phyloP scores from a whole-genome alignment of 2,113 vertebrate genomes.

The Poeciliopsis turrubarensis region DNA sequence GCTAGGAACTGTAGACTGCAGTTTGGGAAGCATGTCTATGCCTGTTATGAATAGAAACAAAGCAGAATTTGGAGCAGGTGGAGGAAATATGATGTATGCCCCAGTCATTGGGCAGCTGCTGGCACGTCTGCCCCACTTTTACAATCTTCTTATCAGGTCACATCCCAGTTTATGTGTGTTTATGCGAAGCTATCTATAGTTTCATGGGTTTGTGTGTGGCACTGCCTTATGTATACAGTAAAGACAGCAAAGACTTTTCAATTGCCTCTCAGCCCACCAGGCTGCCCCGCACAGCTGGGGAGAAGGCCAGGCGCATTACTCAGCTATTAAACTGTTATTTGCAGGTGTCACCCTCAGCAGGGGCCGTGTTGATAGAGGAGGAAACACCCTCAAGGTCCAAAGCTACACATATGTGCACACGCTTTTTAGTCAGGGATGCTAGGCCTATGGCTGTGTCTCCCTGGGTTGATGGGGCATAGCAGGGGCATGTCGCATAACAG shows the following conservation, averaged over 20 bases:
- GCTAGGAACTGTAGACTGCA: background rate
- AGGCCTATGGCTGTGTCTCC: slow-evolving; percentile 14
- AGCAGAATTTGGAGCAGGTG: slow-evolving; percentile 47
- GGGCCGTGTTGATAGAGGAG: slow-evolving; percentile 55
- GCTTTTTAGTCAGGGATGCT: slow-evolving; percentile 31
- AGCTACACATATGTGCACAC: slow-evolving; percentile 23
- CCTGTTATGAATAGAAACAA: slow-evolving; percentile 31
- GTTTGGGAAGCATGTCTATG: slow-evolving; percentile 7
- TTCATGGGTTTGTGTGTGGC: slow-evolving; percentile 19
- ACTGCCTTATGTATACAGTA: slow-evolving; percentile 14
- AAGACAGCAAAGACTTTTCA: slow-evolving; percentile 45
- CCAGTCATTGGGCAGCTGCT: slow-evolving; percentile 15
- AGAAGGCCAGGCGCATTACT: slow-evolving; percentile 68
- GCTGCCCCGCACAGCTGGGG: slow-evolving; percentile 57
- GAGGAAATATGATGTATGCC: slow-evolving; percentile 44
- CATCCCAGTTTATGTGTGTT: background rate
- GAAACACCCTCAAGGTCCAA: slow-evolving; percentile 58
- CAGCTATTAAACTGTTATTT: slow-evolving; percentile 75
- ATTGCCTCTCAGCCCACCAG: slow-evolving; percentile 45
- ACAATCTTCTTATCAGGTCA: slow-evolving; percentile 38
- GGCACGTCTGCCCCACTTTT: slow-evolving; percentile 38
- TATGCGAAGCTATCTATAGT: slow-evolving; percentile 8
- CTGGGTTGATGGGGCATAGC: slow-evolving; percentile 21
- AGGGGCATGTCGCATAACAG: slow-evolving; percentile 3
- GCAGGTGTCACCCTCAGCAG: slow-evolving; percentile 75